Conservation (phyloP, 2,113 vertebrate genomes). For the Poeciliopsis occidentalis region DNA sequence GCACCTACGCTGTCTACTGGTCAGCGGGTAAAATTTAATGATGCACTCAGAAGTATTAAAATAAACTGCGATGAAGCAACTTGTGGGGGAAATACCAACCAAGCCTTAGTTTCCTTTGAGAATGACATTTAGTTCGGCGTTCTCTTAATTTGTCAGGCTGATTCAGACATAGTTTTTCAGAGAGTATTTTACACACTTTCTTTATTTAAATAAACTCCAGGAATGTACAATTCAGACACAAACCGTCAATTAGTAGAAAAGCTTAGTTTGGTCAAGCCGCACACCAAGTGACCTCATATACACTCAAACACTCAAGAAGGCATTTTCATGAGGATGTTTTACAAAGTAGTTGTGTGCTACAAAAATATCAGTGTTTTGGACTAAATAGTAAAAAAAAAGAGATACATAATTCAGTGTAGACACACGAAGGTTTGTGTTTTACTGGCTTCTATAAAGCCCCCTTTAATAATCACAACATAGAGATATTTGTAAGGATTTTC, state of each 20-base stretch:
- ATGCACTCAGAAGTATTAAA: constrained; percentile 6
- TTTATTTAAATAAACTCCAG: constrained; percentile 77
- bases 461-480: not conserved
- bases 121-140: not conserved
- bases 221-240: constrained; percentile 67
- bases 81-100: constrained; percentile 8
- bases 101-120: not conserved
- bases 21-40: not conserved
- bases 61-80: not conserved
- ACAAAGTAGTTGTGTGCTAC: constrained; percentile 63
- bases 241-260: constrained; percentile 62
- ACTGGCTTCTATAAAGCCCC: not conserved
- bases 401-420: constrained; percentile 63
- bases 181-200: constrained; percentile 48
- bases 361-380: constrained; percentile 61
- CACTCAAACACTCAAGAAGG: constrained; percentile 12
- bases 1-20: not conserved
- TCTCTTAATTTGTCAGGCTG: not conserved
- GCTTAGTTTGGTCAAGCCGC: constrained; percentile 63
- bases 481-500: constrained; percentile 8
- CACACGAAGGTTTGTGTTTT: constrained; percentile 8
- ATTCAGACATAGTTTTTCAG: not conserved
- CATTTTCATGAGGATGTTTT: constrained; percentile 35
- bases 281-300: constrained; percentile 38
- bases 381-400: constrained; percentile 36